Conservation (phyloP, 2,113 vertebrate species). For the Elaphurus davidianus region DNA sequence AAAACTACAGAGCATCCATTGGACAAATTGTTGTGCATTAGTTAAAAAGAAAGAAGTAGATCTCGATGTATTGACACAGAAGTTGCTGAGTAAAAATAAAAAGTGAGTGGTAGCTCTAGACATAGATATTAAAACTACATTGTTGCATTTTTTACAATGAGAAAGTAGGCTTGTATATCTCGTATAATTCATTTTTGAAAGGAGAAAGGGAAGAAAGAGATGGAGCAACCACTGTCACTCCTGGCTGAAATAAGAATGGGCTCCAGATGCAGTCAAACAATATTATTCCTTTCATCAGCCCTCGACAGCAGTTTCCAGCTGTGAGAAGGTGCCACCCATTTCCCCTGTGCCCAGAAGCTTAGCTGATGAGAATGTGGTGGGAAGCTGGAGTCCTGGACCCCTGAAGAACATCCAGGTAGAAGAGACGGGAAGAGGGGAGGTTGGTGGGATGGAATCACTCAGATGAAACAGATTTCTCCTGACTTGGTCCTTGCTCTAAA, state of each 20-base stretch:
- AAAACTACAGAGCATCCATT: neutral
- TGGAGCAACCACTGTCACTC: neutral
- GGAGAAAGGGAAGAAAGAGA: neutral
- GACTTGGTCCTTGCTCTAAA: neutral
- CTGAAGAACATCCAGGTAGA: neutral
- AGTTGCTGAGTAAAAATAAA: conserved; percentile 42
- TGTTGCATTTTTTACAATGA: conserved; percentile 43
- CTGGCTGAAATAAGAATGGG: neutral
- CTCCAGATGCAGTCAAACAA: neutral
- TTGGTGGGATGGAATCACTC: neutral
- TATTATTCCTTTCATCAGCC: neutral
- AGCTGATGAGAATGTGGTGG: neutral
- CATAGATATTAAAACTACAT: conserved; percentile 34
- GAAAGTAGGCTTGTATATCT: neutral
- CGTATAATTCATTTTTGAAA: conserved; percentile 6
- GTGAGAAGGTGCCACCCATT: no score
- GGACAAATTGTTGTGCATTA: neutral
- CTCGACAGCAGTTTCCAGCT: no score
- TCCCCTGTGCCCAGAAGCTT: neutral
- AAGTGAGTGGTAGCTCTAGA: conserved; percentile 15
- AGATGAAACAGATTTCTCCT: neutral
- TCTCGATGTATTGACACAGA: neutral
- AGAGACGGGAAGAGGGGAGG: neutral
- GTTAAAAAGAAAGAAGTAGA: conserved; percentile 28
- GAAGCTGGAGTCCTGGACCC: neutral